A percentile compares a stretch with the other conserved stretches of the same genome.
These are phyloP conservation scores for Drosophila insularis DNA, from an alignment of 1,140 invertebrate species.

Conservation along the genomic window DNA sequence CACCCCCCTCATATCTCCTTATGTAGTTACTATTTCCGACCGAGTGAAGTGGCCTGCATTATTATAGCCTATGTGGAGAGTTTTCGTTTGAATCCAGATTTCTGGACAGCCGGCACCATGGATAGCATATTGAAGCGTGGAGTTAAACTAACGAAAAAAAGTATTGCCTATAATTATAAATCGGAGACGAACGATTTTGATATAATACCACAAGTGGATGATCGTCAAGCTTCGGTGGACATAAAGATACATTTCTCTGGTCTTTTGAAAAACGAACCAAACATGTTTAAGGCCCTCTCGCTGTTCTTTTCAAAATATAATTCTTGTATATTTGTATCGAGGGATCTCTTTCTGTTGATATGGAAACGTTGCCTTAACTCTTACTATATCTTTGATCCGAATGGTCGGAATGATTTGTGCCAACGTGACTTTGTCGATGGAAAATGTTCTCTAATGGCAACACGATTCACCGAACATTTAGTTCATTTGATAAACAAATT, in stretches of 20 bases:
- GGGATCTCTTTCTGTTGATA: slow-evolving; percentile 70
- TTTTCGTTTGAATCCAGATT: slow-evolving; percentile 74
- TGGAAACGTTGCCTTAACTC: slow-evolving; percentile 76
- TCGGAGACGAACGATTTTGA: slow-evolving; percentile 64
- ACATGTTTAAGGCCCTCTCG: slow-evolving; percentile 68
- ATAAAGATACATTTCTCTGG: slow-evolving; percentile 68
- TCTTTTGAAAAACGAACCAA: slow-evolving; percentile 65
- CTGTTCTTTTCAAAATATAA: slow-evolving; percentile 72
- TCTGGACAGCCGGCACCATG: slow-evolving; percentile 72
- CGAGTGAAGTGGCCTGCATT: slow-evolving; percentile 65
- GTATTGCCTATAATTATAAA: slow-evolving; percentile 52
- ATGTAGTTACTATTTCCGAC: slow-evolving; percentile 54
- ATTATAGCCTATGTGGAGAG: slow-evolving; percentile 75
- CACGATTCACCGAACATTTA: slow-evolving; percentile 64
- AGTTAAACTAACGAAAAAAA: slow-evolving; percentile 59
- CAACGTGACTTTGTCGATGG: slow-evolving; percentile 63
- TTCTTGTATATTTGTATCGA: slow-evolving; percentile 66
- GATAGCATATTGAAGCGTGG: slow-evolving; percentile 67
- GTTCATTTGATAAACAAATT: slow-evolving; percentile 72
- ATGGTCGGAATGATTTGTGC: slow-evolving; percentile 65
- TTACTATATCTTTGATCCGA: slow-evolving; percentile 77
- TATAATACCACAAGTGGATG: slow-evolving; percentile 63
- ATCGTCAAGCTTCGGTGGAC: slow-evolving; percentile 53
- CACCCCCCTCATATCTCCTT: not conserved
- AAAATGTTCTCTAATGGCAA: slow-evolving; percentile 70